Evolutionary conservation across 1,140 invertebrate species (phyloP).

Genomic region (Megalopta genalis): DNA sequence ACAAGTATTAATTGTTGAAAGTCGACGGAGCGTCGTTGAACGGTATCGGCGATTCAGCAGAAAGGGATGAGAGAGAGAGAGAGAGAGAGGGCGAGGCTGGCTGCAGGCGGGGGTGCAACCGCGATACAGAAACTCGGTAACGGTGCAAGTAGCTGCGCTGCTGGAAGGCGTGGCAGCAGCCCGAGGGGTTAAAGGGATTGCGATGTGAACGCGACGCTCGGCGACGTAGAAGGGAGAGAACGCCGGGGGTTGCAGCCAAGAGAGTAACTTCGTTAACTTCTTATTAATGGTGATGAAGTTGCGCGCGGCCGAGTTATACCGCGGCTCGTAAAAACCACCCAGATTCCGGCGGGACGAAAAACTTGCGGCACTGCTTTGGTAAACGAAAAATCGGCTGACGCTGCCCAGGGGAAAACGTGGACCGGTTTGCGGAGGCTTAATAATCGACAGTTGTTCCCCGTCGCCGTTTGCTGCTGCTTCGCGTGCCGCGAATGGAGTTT

Average conservation of each 20-base stretch:
- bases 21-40: conserved; percentile 22
- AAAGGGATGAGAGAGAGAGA: neutral
- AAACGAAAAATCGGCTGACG: conserved; percentile 19
- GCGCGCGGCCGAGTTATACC: conserved; percentile 31
- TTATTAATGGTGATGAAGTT: conserved; percentile 64
- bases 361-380: neutral
- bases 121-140: conserved; percentile 55
- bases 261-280: conserved; percentile 66
- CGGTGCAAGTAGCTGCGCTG: conserved; percentile 61
- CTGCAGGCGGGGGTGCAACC: neutral
- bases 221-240: conserved; percentile 6
- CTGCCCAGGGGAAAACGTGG: neutral
- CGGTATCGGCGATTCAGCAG: conserved; percentile 46
- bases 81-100: neutral
- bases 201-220: neutral
- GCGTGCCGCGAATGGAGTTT: too few species aligned
- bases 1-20: conserved; percentile 61
- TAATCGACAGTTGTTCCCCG: neutral
- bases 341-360: conserved; percentile 16
- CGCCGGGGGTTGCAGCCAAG: conserved; percentile 20
- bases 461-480: neutral
- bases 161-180: conserved; percentile 3
- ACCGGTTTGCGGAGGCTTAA: neutral
- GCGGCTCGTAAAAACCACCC: conserved; percentile 23
- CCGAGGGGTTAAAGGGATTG: neutral